Base-by-base conservation (phyloP, 2,797 vertebrate genomes). In the Lepus townsendii region DNA sequence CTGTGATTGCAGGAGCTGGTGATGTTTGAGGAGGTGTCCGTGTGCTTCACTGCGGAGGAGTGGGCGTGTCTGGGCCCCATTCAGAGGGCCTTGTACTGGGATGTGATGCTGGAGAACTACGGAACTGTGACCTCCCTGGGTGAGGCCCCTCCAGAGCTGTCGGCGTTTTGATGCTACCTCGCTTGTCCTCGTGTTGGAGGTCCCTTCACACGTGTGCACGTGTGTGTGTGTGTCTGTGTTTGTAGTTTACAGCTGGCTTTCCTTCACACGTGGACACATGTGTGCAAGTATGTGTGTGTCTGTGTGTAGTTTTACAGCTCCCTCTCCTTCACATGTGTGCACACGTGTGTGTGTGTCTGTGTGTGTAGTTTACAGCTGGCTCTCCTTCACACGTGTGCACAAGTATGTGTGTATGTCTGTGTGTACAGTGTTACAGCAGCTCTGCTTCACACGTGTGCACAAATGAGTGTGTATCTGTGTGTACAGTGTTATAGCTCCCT, bases 71-170 rank as follows among this genome's bases (percentile, higher is more conserved):
- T 98, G 88, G 90, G 96, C 65, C 90, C 91, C 2, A 90, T 95
- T 38, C 97, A 97, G 94, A 96, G 95, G 92, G 96, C 97, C 12
- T 96, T 98, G 24, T 98, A 97, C 88, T 97, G 96, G 95, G 96
- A 97, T 52, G 97, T 98, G 79, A 97, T 97, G 97, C 96, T 96
- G 88, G 97, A 98, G 91, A 98, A 97, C 68, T 97, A 98, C 1
- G 94, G 97, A 57, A 96, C 94, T 20, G 82, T 98, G 71, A 94
- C 96, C 60, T 98, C 97, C 14, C 79, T 97, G 80, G 97, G 97
- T 98, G 95, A 96, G 95, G 20, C n/a, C 30, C 3, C 19, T 27
- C 22, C 54, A 57, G 54, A 16, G 14, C 54, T 20, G 54, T 16
- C 54, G 19, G 54, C 54, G 3, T 20, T 57, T 16, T 5, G 54